Conservation (phyloP, 2,888 invertebrate genomes). For the Teinopalpus imperialis region DNA sequence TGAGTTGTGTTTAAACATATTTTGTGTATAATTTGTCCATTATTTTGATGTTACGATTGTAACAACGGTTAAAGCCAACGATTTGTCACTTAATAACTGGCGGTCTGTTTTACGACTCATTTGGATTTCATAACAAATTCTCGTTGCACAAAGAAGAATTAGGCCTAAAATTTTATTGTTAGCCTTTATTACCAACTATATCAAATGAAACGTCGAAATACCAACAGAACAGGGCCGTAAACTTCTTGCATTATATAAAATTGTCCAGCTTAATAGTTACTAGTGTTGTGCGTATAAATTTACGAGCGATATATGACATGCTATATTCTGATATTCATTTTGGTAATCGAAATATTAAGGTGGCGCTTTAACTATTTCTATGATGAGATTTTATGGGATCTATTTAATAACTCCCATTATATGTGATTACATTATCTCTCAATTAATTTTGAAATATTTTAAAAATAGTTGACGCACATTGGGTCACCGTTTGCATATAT, state of each 20-base stretch:
- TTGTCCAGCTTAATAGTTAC: constrained; percentile 45
- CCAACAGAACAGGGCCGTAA: constrained; percentile 50
- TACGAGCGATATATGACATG: too few species aligned
- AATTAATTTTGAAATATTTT: too few species aligned
- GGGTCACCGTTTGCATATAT: too few species aligned
- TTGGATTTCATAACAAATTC: constrained; percentile 57
- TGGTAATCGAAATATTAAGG: constrained; percentile 1
- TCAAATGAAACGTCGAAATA: constrained; percentile 53
- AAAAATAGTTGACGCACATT: too few species aligned
- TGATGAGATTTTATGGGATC: too few species aligned
- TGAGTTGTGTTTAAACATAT: too few species aligned
- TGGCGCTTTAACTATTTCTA: too few species aligned
- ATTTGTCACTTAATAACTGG: constrained; percentile 71
- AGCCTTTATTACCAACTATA: constrained; percentile 60
- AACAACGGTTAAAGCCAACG: constrained; percentile 54
- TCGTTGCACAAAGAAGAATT: constrained; percentile 61
- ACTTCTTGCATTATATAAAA: constrained; percentile 45
- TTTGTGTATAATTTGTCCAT: constrained; percentile 62
- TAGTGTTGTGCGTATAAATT: constrained; percentile 44
- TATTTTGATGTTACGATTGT: constrained; percentile 60
- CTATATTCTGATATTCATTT: constrained; percentile 44
- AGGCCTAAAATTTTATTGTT: constrained; percentile 61
- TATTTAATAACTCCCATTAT: too few species aligned
- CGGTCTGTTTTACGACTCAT: constrained; percentile 60
- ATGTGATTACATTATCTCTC: too few species aligned